Evolutionary conservation across 1,140 invertebrate species (phyloP).

Genomic region (Pseudomyrmex concolor): DNA sequence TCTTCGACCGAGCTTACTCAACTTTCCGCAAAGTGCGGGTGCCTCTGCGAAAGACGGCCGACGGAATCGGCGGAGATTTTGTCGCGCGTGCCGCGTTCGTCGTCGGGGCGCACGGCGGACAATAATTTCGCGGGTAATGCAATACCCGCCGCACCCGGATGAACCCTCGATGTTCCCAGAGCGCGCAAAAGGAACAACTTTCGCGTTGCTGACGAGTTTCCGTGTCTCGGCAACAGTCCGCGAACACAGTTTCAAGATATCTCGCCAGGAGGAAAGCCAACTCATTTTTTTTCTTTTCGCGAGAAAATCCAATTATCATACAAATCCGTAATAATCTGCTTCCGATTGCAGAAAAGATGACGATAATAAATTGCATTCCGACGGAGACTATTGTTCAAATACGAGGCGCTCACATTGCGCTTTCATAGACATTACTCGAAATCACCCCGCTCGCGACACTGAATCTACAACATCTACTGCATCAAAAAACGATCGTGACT

Average conservation of each 20-base stretch:
- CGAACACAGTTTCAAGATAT: neutral
- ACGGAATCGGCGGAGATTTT: constrained; percentile 47
- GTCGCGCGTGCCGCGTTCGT: constrained; percentile 9
- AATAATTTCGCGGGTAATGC: constrained; percentile 60
- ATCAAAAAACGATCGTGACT: too few species aligned
- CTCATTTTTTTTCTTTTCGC: neutral
- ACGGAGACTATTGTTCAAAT: neutral
- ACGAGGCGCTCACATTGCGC: too few species aligned
- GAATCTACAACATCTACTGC: too few species aligned
- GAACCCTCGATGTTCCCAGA: constrained; percentile 36
- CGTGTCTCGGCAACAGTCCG: neutral
- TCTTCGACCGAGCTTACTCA: constrained; percentile 30
- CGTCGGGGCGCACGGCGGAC: constrained; percentile 30
- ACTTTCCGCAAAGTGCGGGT: constrained; percentile 58
- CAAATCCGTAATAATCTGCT: neutral
- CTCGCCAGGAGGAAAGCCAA: neutral
- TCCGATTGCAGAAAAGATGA: neutral
- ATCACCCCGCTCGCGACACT: too few species aligned
- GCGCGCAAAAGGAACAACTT: constrained; percentile 46
- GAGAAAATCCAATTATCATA: constrained; percentile 8
- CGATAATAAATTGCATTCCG: neutral
- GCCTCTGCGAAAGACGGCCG: constrained; percentile 45
- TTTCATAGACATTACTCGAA: too few species aligned
- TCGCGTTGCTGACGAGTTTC: neutral
- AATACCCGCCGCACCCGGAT: constrained; percentile 17